phyloP scores from a whole-genome alignment of 2,113 vertebrate genomes.

The Tachysurus vachellii region DNA sequence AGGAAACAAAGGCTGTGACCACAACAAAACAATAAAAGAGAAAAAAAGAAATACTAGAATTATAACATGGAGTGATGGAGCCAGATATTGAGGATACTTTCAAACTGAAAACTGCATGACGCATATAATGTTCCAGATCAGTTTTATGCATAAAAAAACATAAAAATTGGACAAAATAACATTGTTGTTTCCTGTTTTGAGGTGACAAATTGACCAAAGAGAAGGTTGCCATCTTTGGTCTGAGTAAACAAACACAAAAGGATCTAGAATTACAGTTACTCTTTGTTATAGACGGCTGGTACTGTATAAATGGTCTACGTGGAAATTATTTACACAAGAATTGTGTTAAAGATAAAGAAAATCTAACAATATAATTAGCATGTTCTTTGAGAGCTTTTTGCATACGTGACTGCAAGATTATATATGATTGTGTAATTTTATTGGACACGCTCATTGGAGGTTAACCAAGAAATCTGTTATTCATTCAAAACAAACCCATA shows the following conservation, averaged over 20 bases:
- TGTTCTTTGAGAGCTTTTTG: not conserved
- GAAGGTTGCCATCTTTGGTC: not conserved
- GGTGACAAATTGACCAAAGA: not conserved
- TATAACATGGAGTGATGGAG: not conserved
- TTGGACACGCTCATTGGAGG: too few species aligned
- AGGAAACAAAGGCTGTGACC: not conserved
- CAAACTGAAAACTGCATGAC: too few species aligned
- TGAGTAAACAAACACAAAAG: not conserved
- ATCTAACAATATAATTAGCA: too few species aligned
- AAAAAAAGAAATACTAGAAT: not conserved
- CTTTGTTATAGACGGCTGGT: not conserved
- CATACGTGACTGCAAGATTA: not conserved
- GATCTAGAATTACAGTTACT: not conserved
- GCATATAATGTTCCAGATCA: too few species aligned
- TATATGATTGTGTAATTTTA: too few species aligned
- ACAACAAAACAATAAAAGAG: not conserved
- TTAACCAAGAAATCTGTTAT: too few species aligned
- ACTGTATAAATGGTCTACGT: not conserved
- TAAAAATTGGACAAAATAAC: not conserved
- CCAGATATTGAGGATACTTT: not conserved
- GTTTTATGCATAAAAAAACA: too few species aligned
- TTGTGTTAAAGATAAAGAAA: not conserved
- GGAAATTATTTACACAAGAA: not conserved
- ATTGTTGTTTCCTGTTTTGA: not conserved
- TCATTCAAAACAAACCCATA: too few species aligned